phyloP scores from a whole-genome alignment of 2,113 vertebrate genomes.

The Rutilus rutilus region DNA sequence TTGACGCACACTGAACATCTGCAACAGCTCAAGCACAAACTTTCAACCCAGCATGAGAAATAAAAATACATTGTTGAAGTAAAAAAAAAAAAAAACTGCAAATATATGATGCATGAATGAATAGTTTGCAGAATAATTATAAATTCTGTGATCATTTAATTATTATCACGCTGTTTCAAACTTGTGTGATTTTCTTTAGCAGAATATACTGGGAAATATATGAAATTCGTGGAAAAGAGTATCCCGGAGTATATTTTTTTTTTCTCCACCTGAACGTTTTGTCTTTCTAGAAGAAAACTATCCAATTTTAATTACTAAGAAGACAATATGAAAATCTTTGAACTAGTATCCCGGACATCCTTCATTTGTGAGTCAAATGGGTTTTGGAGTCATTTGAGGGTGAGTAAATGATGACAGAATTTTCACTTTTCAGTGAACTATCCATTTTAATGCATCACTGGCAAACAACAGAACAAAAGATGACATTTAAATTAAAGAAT shows the following conservation, averaged over 20 bases:
- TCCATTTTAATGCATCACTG: background rate
- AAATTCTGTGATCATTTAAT: background rate
- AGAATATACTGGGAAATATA: background rate
- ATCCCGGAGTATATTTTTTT: no score
- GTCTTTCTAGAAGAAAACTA: no score
- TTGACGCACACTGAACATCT: background rate
- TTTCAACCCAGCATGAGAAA: background rate
- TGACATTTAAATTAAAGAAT: background rate
- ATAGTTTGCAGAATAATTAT: background rate
- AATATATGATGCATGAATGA: no score
- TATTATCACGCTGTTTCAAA: background rate
- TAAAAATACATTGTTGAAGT: no score
- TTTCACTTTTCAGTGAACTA: background rate
- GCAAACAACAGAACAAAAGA: background rate
- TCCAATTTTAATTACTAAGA: no score
- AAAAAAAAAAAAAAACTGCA: background rate
- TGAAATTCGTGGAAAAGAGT: background rate
- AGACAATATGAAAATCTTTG: no score
- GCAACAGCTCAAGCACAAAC: conserved; percentile 12
- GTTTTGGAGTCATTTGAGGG: background rate
- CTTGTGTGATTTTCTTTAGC: background rate
- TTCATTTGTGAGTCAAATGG: background rate
- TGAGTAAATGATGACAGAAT: background rate
- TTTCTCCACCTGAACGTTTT: no score
- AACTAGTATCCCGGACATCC: no score